These are phyloP conservation scores for Chinchilla lanigera DNA, from an alignment of 2,113 vertebrate species.

Conservation along the genomic window DNA sequence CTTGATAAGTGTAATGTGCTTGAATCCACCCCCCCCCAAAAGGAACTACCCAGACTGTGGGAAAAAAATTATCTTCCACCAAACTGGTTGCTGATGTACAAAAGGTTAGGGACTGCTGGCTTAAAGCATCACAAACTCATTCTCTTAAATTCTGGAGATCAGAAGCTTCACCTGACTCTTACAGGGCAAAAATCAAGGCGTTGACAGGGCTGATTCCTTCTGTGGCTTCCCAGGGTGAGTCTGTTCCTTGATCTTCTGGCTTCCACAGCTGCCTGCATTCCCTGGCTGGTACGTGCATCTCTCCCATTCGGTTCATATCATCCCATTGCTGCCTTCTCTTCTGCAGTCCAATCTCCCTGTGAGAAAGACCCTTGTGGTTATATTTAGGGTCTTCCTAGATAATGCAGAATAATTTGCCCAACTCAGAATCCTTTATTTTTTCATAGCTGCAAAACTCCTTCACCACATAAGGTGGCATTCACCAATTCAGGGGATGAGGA, in stretches of 20 bases:
- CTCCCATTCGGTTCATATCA: background rate
- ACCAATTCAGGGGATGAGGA: background rate
- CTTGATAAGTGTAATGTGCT: background rate
- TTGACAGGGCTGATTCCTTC: background rate
- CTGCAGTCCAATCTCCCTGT: background rate
- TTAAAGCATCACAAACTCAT: background rate
- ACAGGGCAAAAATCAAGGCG: background rate
- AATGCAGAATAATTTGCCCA: background rate
- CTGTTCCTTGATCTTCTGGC: too few species aligned
- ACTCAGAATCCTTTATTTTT: background rate
- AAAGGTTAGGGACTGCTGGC: background rate
- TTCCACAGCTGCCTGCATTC: fast-evolving
- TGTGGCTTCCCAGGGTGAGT: background rate
- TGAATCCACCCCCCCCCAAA: background rate
- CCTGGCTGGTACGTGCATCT: background rate
- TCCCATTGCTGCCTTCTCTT: background rate
- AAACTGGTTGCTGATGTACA: background rate
- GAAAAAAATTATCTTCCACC: background rate
- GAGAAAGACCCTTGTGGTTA: background rate
- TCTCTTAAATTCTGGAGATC: background rate
- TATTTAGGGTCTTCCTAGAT: background rate
- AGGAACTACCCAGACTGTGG: background rate
- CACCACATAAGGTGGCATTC: background rate
- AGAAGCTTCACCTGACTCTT: background rate
- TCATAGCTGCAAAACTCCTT: background rate